A percentile compares a stretch with the other conserved stretches of the same genome.
Evolutionary conservation across 2,797 vertebrate genomes (phyloP).

Genomic region (Loriculus beryllinus): DNA sequence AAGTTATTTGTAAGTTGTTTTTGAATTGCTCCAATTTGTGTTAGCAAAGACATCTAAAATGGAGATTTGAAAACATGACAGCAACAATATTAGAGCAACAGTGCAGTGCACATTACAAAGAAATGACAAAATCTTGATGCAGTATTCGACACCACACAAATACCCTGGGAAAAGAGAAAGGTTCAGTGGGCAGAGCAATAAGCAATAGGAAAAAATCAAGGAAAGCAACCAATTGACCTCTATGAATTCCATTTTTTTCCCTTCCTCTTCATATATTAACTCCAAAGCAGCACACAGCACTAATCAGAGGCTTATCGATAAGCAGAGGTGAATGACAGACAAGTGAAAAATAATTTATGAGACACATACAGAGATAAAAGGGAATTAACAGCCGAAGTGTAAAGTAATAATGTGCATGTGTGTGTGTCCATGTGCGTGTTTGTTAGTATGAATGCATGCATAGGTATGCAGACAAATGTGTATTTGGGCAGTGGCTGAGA

Average conservation of each 20-base stretch:
- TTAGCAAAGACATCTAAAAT: neutral
- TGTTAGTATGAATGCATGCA: fast-evolving
- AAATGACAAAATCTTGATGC: neutral
- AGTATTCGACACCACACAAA: neutral
- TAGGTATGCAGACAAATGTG: neutral
- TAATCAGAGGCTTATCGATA: neutral
- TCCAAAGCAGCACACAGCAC: neutral
- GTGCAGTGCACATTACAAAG: neutral
- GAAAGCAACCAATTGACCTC: neutral
- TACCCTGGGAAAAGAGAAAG: neutral
- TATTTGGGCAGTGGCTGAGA: neutral
- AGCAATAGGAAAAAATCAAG: neutral
- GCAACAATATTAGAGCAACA: neutral
- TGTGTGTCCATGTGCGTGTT: neutral
- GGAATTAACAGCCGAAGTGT: neutral
- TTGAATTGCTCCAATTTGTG: neutral
- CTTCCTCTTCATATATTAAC: neutral
- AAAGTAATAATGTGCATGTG: neutral
- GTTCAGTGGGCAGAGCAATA: neutral
- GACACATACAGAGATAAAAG: neutral
- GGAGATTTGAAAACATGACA: neutral
- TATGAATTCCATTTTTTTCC: fast-evolving
- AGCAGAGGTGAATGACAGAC: neutral
- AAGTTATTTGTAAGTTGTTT: neutral
- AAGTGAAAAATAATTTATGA: neutral